phyloP scores from a whole-genome alignment of 64 coral and sea anemone species.

The Montipora foliosa region DNA sequence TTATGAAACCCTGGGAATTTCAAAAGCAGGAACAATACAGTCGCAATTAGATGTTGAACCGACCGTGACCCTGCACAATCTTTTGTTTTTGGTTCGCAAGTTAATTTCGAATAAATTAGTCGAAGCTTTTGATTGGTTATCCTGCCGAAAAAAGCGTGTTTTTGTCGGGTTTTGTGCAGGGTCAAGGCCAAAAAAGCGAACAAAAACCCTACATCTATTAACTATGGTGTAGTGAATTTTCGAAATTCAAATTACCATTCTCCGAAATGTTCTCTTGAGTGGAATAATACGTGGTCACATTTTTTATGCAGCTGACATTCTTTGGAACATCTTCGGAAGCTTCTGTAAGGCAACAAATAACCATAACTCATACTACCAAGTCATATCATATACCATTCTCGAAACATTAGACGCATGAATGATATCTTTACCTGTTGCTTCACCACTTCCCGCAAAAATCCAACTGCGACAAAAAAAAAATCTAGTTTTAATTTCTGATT shows the following conservation, averaged over 20 bases:
- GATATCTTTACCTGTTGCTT: not conserved
- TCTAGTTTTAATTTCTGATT: not conserved
- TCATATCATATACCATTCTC: not conserved
- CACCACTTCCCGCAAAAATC: conserved; percentile 22
- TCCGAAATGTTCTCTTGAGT: conserved; percentile 7
- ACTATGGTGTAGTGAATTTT: too few species aligned
- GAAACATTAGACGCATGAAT: not conserved
- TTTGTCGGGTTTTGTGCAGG: too few species aligned
- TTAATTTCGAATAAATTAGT: too few species aligned
- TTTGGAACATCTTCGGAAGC: conserved; percentile 64
- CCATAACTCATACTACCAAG: not conserved
- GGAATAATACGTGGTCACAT: conserved; percentile 68
- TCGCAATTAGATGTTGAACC: too few species aligned
- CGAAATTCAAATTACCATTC: conserved; percentile 7
- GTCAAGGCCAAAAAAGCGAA: too few species aligned
- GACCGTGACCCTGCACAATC: too few species aligned
- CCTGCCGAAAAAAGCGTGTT: too few species aligned
- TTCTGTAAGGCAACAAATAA: conserved; percentile 40
- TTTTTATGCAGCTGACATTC: conserved; percentile 67
- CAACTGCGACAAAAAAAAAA: conserved; percentile 15
- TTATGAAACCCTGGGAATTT: too few species aligned
- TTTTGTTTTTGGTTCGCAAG: too few species aligned
- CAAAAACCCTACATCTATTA: too few species aligned
- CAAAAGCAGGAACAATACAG: too few species aligned
- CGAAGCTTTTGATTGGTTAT: too few species aligned